Base-by-base conservation (phyloP, 2,113 vertebrate genomes). In the Sterna hirundo region DNA sequence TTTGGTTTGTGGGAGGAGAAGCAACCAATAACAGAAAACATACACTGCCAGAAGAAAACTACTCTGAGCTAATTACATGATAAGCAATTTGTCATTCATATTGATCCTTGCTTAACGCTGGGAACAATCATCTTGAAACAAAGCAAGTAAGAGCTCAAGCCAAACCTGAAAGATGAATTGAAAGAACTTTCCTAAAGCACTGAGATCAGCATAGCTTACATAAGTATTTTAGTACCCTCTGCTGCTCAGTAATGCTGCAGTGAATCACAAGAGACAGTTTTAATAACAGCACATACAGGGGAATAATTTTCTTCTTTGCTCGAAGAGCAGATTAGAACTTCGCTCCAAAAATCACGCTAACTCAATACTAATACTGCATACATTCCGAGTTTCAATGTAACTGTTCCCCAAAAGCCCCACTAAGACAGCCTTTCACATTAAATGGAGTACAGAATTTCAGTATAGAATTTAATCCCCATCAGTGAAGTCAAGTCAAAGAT, bases 251-350 rank as follows among this genome's bases (percentile, higher is more conserved):
- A 95, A 95, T 83, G 81, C 81, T 95, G 93, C 78, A 76, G 93
- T 94, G 94, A 96, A 96, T 94, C 95, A 96, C 93, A 84, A 89
- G 90, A 92, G 96, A 95, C 90, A 95, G 91, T 87, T 96, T 94
- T 94, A 96, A 92, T 95, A 97, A 94, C 86, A 93, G 88, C 75
- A 83, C 68, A 93, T 90, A 46, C 42, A 3, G 19, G 51, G 77
- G 88, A 92, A 94, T 95, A 52, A 96, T 93, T 92, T 88, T 92
- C 76, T 86, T 92, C 95, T 94, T 93, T 92, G 79, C 72, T 81
- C 72, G 68, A 95, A 95, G 86, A 94, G 70, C 70, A 93, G 83
- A 91, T 79, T 40, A 76, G 71, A 92, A 91, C 51, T 79, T 91
- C 65, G 91, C 86, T 68, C 60, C 6, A 55, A 91, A 94, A 88